Base-by-base conservation (phyloP, 2,888 invertebrate genomes). In the Zhengitettix transpicula region DNA sequence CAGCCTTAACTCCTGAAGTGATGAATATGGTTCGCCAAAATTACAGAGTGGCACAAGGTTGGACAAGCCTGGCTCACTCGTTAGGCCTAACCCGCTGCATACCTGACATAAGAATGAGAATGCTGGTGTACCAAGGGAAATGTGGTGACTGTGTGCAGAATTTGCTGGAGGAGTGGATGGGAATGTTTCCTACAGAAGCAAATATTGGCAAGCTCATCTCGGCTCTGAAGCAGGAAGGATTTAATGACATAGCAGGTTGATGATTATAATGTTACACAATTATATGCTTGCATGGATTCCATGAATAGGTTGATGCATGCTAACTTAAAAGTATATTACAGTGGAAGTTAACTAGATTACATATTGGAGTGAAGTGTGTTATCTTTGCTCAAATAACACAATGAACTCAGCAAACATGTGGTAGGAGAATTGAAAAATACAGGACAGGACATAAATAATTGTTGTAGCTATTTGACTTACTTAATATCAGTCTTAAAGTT, bases 181-280 rank as follows among this genome's bases (percentile, higher is more conserved):
- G 60, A 7, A 9, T 11, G 16, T 42, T 42, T n/a, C 47, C 62
- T 0, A 52, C 56, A 9, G 52, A 58, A 42, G 62, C 62, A 9
- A 62, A 57, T 15, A 52, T 62, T 10, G 58, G 56, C 40, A 52
- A n/a, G n/a, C 54, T 62, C 10, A 28, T 62, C 10, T 40, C 55
- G 10, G 60, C 56, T 7, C 42, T 62, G 11, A 51, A 60, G 10
- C 56, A 58, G 10, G 60, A 62, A 53, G 51, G 41, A 9, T 59
- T 58, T 40, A 62, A 62, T 51, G 62, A 62, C n/a, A 42, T 60
- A 42, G 62, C 62, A 56, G 62, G 62, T 62, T 7, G 28, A 28
- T 2, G 2, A 28, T 28, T 28, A 5, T 5, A 28, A 5, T 28
- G 28, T 28, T 28, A 28, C 2, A 28, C 28, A 28, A 28, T 5